Conservation (phyloP, 2,888 invertebrate species). For the Ptychoptera contaminata region DNA sequence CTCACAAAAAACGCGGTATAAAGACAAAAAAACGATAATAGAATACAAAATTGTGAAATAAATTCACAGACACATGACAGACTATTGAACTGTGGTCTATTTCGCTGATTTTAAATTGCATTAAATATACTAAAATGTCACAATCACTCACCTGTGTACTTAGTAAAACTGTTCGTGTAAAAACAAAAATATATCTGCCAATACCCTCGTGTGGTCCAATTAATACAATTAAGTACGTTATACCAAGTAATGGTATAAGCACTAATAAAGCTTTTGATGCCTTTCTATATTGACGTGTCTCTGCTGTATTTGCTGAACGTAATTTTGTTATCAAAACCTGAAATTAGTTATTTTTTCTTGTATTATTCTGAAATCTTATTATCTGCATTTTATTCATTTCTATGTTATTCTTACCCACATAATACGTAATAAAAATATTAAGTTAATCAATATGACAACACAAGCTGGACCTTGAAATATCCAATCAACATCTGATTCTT, state of each 20-base stretch:
- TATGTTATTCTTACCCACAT: conserved; percentile 57
- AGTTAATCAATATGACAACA: conserved; percentile 61
- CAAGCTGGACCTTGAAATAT: conserved; percentile 74
- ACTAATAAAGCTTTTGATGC: conserved; percentile 83
- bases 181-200: conserved; percentile 58
- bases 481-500: conserved; percentile 68
- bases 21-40: not conserved
- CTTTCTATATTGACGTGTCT: conserved; percentile 80
- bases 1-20: not conserved
- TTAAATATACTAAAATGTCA: not conserved
- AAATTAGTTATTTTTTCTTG: not conserved
- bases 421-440: conserved; percentile 65
- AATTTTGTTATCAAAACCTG: conserved; percentile 86
- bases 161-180: conserved; percentile 62
- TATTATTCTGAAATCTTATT: too few species aligned
- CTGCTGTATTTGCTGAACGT: conserved; percentile 74
- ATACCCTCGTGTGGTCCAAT: conserved; percentile 63
- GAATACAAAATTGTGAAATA: not conserved
- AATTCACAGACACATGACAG: not conserved
- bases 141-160: conserved; percentile 64
- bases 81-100: too few species aligned
- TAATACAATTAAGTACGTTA: conserved; percentile 75
- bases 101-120: too few species aligned
- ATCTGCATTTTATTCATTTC: too few species aligned
- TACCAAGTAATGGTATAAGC: conserved; percentile 78